phyloP scores from a whole-genome alignment of 2,113 vertebrate species.

The Tragelaphus buxtoni region DNA sequence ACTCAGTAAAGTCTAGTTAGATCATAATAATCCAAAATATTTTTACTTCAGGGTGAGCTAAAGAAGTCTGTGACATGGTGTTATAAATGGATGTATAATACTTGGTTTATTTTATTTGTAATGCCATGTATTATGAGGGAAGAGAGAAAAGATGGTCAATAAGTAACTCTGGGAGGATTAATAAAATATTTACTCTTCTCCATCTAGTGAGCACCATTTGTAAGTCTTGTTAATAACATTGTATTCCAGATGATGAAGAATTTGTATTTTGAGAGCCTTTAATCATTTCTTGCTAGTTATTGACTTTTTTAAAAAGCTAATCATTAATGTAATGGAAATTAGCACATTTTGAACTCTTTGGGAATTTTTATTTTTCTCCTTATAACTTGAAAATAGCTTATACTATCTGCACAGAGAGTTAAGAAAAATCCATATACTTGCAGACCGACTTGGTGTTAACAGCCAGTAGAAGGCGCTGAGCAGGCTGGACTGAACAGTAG shows the following conservation, averaged over 20 bases:
- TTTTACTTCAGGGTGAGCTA: constrained; percentile 6
- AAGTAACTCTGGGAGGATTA: constrained; percentile 48
- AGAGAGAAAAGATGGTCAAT: constrained; percentile 21
- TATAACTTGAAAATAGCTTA: not conserved
- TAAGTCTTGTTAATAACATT: constrained; percentile 26
- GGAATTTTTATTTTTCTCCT: not conserved
- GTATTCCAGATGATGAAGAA: not conserved
- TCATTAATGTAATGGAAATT: not conserved
- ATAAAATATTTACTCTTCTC: constrained; percentile 55
- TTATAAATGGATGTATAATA: constrained; percentile 30
- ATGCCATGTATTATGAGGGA: not conserved
- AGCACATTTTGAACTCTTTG: constrained; percentile 21
- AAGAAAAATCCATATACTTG: not conserved
- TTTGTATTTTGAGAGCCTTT: not conserved
- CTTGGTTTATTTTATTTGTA: constrained; percentile 59
- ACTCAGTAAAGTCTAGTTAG: constrained; percentile 17
- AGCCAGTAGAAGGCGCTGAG: not conserved
- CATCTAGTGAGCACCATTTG: not conserved
- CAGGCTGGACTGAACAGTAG: not conserved
- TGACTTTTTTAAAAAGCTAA: not conserved
- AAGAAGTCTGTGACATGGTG: not conserved
- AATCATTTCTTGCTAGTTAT: not conserved
- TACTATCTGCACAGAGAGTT: not conserved
- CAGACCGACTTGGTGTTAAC: not conserved
- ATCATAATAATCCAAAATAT: not conserved